A percentile compares a stretch with the other conserved stretches of the same genome.
These are phyloP conservation scores for Corythornis leucogaster DNA, from an alignment of 2,797 vertebrate genomes.

Conservation along the genomic window DNA sequence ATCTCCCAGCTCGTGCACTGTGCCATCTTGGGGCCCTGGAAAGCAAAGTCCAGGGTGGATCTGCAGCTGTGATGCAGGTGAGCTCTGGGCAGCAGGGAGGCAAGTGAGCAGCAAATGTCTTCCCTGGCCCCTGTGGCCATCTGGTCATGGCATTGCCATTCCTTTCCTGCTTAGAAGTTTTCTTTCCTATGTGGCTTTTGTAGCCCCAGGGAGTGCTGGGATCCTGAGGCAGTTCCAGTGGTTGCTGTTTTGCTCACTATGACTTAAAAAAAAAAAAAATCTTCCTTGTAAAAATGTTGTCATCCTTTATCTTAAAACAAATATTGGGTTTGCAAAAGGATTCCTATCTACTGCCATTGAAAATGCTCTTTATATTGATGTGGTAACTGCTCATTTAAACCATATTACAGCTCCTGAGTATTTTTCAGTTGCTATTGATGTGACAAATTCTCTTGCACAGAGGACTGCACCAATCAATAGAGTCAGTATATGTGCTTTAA, in stretches of 20 bases:
- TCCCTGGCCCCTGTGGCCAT: background rate
- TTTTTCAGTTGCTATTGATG: slow-evolving; percentile 75
- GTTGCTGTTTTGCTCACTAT: slow-evolving; percentile 2
- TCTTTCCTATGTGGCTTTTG: background rate
- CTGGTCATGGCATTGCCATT: background rate
- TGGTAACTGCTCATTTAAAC: slow-evolving; percentile 74
- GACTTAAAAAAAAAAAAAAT: slow-evolving; percentile 38
- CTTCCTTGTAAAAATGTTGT: slow-evolving; percentile 31
- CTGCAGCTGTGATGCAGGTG: background rate
- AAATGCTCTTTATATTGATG: slow-evolving; percentile 74
- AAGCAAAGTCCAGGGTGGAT: background rate
- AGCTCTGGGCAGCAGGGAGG: background rate
- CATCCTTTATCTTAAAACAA: slow-evolving; percentile 65
- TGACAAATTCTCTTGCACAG: slow-evolving; percentile 75
- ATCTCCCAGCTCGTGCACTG: background rate
- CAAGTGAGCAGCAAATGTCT: background rate
- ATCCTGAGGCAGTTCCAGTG: background rate
- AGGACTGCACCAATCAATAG: slow-evolving; percentile 78
- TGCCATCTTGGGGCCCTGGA: background rate
- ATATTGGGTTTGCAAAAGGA: slow-evolving; percentile 40
- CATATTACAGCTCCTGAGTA: slow-evolving; percentile 73
- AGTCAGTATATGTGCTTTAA: slow-evolving; percentile 68
- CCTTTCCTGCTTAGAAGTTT: background rate
- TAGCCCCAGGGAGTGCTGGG: background rate
- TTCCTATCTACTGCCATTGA: slow-evolving; percentile 44